phyloP scores from a whole-genome alignment of 2,797 vertebrate genomes.

The Microctenopoma stevenorrisi region DNA sequence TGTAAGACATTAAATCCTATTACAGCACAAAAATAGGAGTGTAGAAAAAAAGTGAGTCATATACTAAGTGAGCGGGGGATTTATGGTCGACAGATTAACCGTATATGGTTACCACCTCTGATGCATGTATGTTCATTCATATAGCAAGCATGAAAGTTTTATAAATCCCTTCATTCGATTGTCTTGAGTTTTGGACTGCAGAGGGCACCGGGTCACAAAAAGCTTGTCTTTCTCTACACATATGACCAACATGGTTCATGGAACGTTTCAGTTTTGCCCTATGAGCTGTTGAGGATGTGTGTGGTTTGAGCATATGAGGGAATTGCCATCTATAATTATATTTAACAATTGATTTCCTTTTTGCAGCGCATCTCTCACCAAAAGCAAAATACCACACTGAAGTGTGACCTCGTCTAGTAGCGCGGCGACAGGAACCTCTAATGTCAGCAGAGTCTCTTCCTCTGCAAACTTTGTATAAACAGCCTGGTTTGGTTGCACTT shows the following conservation, averaged over 20 bases:
- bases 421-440: conserved; percentile 30
- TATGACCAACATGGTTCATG: background rate
- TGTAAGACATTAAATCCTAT: fast-evolving
- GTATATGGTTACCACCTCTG: background rate
- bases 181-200: conserved; percentile 33
- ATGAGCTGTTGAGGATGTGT: background rate
- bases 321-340: conserved; percentile 15
- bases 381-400: background rate
- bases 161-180: conserved; percentile 44
- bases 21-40: background rate
- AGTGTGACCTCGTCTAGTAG: conserved; percentile 8
- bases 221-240: background rate
- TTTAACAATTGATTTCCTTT: conserved; percentile 18
- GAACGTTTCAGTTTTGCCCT: conserved; percentile 1
- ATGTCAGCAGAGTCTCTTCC: conserved; percentile 41
- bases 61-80: background rate
- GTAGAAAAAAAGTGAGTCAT: background rate
- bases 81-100: background rate
- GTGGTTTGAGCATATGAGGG: background rate
- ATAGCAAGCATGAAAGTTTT: conserved; percentile 35
- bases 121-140: conserved; percentile 10
- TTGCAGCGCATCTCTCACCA: background rate
- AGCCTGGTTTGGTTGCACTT: conserved; percentile 33
- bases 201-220: conserved; percentile 3
- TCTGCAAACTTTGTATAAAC: background rate